A percentile compares a stretch with the other conserved stretches of the same genome.
Conservation (phyloP, 1,140 invertebrate species). For the Orius insidiosus region DNA sequence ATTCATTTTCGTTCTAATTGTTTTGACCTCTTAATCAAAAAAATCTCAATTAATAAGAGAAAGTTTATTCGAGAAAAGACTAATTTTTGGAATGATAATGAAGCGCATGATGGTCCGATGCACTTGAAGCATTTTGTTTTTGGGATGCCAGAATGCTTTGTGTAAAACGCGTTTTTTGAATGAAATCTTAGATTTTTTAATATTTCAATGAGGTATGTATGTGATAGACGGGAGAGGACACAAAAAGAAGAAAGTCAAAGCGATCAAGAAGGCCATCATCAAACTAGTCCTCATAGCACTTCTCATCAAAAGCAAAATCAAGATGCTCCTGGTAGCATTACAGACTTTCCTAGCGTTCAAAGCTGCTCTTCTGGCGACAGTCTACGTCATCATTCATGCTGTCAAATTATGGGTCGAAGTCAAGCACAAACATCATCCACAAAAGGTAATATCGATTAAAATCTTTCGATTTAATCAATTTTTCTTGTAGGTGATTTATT, state of each 20-base stretch:
- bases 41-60: too few relatives aligned
- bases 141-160: too few relatives aligned
- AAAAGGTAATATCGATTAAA: conserved; percentile 16
- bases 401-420: conserved; percentile 23
- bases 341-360: conserved; percentile 23
- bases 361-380: conserved; percentile 19
- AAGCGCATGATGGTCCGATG: too few relatives aligned
- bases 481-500: conserved; percentile 20
- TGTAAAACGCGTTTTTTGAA: too few relatives aligned
- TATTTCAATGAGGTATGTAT: too few relatives aligned
- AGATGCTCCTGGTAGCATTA: conserved; percentile 21
- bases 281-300: conserved; percentile 23
- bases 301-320: conserved; percentile 22
- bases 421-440: conserved; percentile 19
- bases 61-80: too few relatives aligned
- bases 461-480: too few relatives aligned
- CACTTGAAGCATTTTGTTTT: too few relatives aligned
- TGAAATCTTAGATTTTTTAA: too few relatives aligned
- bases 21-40: too few relatives aligned
- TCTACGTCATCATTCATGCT: conserved; percentile 21
- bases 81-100: too few relatives aligned
- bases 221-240: conserved; percentile 17
- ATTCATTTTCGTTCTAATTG: too few relatives aligned
- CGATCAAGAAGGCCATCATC: conserved; percentile 22
- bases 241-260: conserved; percentile 23